Evolutionary conservation across 1,140 invertebrate species (phyloP), one percentile per base, ranked within the genome.

Genomic region (Pseudomyrmex cubaensis): DNA sequence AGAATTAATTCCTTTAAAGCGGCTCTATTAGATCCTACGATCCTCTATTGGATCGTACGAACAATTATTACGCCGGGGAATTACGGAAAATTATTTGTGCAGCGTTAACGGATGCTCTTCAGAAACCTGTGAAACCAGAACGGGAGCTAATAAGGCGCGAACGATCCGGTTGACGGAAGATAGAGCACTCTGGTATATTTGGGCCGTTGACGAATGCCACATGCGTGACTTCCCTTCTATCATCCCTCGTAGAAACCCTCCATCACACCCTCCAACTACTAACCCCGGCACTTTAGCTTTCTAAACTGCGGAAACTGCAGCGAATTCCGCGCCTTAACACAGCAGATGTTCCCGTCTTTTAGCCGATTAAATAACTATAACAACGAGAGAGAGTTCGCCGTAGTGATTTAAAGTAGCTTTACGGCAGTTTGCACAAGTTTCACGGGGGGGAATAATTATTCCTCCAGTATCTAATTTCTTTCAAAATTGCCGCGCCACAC

Each of bases 121-220:
- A 17, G 69, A 35, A 67, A 82, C 48, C 54, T 57, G 66, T 75
- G 59, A 3, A 61, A 44, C 48, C 54, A 46, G 20, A 69, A 82
- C 75, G 77, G 78, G 46, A 52, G 80, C 52, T 90, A 90, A 91
- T 90, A 91, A 90, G 86, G 85, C 82, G 84, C 61, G 67, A 90
- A 88, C 73, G 74, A 91, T 90, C 87, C 64, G 84, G 61, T 54
- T 9, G 50, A 84, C 62, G 62, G 73, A 83, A 75, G 73, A 70
- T 70, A 48, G 62, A 88, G 74, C 25, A 82, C 46, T 66, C 69
- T 22, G 63, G 56, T 25, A 82, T 62, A 85, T 56, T 67, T 66
- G 22, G 74, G 59, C 25, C 78, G 56, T 75, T 89, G 87, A 86
- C 70, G 52, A 77, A 86, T 84, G 61, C 70, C 35, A 62, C 54